Percentiles rank a stretch among this genome's conserved stretches.
Conservation (phyloP, 2,113 vertebrate genomes). For the Conger conger region DNA sequence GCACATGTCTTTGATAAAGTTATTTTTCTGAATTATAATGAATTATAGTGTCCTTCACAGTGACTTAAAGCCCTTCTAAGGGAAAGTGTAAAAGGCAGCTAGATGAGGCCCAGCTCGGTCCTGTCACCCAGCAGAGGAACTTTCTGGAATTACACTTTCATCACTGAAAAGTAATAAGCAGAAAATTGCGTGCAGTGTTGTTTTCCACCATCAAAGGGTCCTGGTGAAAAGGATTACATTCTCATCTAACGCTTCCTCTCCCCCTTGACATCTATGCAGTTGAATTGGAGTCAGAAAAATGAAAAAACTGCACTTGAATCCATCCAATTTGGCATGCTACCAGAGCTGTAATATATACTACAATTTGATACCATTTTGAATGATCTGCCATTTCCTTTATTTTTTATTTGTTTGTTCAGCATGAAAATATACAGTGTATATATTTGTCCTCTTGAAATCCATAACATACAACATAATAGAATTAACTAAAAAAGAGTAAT, state of each 20-base stretch:
- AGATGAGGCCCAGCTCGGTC: neutral
- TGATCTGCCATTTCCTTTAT: too few relatives aligned
- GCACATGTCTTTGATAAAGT: too few relatives aligned
- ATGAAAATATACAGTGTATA: too few relatives aligned
- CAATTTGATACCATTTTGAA: too few relatives aligned
- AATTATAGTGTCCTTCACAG: too few relatives aligned
- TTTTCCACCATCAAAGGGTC: neutral
- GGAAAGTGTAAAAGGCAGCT: too few relatives aligned
- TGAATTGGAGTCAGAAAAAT: neutral
- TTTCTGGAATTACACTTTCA: neutral
- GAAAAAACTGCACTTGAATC: neutral
- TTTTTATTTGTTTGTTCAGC: too few relatives aligned
- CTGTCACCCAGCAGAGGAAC: neutral
- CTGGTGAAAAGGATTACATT: neutral
- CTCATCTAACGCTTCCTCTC: neutral
- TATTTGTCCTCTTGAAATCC: too few relatives aligned
- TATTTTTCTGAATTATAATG: too few relatives aligned
- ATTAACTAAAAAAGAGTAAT: too few relatives aligned
- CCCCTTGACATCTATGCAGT: neutral
- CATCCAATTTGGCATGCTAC: neutral
- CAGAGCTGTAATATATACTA: too few relatives aligned
- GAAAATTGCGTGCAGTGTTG: neutral
- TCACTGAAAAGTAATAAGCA: neutral
- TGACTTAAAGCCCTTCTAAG: neutral
- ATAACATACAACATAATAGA: too few relatives aligned